These are phyloP conservation scores for Sebastes cheni DNA, from an alignment of 2,797 vertebrate species.

Conservation along the genomic window DNA sequence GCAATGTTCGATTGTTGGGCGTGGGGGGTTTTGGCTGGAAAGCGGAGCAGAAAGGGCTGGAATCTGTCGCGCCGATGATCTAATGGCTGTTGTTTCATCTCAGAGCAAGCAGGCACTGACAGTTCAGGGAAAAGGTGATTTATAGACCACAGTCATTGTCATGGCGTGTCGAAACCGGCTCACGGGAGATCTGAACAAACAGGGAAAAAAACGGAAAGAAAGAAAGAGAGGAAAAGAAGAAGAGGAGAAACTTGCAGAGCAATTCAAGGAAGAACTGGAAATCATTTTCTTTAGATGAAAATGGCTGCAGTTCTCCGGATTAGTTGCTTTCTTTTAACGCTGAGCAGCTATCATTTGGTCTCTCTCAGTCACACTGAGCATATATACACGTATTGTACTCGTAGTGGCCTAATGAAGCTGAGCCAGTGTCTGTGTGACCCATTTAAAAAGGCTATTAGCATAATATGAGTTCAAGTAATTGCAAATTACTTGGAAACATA, in stretches of 20 bases:
- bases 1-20: constrained; percentile 39
- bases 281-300: neutral
- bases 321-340: constrained; percentile 5
- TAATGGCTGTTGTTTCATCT: constrained; percentile 84
- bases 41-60: constrained; percentile 60
- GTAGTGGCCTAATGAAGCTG: constrained; percentile 47
- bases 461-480: constrained; percentile 93
- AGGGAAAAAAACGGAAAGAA: neutral
- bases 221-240: constrained; percentile 2
- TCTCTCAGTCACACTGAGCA: neutral
- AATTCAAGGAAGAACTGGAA: constrained; percentile 13
- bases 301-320: constrained; percentile 1
- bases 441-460: constrained; percentile 92
- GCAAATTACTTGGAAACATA: constrained; percentile 90
- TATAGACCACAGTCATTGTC: constrained; percentile 76
- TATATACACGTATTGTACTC: neutral
- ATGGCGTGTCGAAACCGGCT: constrained; percentile 63
- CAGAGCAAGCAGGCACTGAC: constrained; percentile 74
- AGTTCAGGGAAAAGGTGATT: constrained; percentile 79
- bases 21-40: constrained; percentile 58
- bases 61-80: constrained; percentile 75
- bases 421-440: constrained; percentile 87
- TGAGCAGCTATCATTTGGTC: constrained; percentile 12
- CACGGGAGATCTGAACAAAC: constrained; percentile 53
- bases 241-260: constrained; percentile 49